phyloP scores from a whole-genome alignment of 1,140 invertebrate species.

The Eumaeus atala region DNA sequence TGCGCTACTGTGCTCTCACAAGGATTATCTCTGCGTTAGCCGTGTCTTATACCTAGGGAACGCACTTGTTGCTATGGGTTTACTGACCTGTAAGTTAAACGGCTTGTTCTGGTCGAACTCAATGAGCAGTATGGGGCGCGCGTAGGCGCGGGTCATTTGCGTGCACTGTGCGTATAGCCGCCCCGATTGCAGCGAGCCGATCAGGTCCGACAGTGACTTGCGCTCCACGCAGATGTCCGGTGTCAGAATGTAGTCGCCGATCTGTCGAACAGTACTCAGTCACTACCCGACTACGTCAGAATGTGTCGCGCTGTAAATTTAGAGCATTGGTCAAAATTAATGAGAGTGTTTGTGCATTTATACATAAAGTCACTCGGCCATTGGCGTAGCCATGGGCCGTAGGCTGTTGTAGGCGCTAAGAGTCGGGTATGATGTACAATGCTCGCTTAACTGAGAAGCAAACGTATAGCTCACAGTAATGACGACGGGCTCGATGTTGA shows the following conservation, averaged over 20 bases:
- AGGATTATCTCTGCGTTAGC: too few species aligned
- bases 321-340: too few species aligned
- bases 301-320: too few species aligned
- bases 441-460: too few species aligned
- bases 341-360: too few species aligned
- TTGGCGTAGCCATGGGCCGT: too few species aligned
- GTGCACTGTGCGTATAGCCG: conserved; percentile 96
- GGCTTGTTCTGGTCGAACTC: conserved; percentile 97
- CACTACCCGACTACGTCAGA: too few species aligned
- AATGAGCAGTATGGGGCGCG: conserved; percentile 93
- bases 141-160: conserved; percentile 91
- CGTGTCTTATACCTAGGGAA: not conserved
- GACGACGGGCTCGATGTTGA: conserved; percentile 94
- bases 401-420: too few species aligned
- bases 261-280: conserved; percentile 69
- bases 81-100: conserved; percentile 88
- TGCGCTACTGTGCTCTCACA: too few species aligned
- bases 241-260: conserved; percentile 98
- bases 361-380: too few species aligned
- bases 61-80: not conserved
- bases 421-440: too few species aligned
- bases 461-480: conserved; percentile 78
- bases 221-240: conserved; percentile 97
- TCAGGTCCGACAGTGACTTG: conserved; percentile 97
- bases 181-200: conserved; percentile 95